These are phyloP conservation scores for Metalampra italica DNA, from an alignment of 2,888 invertebrate genomes.

Conservation along the genomic window DNA sequence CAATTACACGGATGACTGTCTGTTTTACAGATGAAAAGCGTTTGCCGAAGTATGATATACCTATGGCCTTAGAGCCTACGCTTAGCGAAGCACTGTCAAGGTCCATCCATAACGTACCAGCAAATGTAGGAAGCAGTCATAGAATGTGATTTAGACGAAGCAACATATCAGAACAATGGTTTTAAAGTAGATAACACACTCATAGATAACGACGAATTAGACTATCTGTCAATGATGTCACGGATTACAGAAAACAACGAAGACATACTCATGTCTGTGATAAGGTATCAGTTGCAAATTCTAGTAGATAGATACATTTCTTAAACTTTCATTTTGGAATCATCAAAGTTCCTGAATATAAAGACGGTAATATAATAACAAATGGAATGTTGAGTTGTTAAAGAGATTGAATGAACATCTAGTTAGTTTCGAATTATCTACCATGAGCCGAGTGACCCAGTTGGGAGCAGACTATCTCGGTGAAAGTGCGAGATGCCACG, in stretches of 20 bases:
- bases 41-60: conserved; percentile 41
- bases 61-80: conserved; percentile 50
- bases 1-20: conserved; percentile 31
- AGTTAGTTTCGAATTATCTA: conserved; percentile 33
- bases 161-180: neutral
- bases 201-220: neutral
- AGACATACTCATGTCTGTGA: conserved; percentile 14
- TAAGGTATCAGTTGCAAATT: conserved; percentile 26
- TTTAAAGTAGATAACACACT: neutral
- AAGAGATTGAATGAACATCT: conserved; percentile 7
- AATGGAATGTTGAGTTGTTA: neutral
- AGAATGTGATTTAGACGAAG: conserved; percentile 17
- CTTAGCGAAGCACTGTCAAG: conserved; percentile 52
- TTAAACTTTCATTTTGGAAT: conserved; percentile 1
- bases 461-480: conserved; percentile 44
- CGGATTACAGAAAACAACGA: neutral
- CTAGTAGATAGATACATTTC: conserved; percentile 30
- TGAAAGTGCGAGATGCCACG: conserved; percentile 64
- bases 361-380: neutral
- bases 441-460: conserved; percentile 49
- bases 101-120: conserved; percentile 15
- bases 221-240: conserved; percentile 1
- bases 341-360: neutral
- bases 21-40: conserved; percentile 28
- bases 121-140: conserved; percentile 16